Evolutionary conservation across 2,113 vertebrate genomes (phyloP).

Genomic region (Ammodytes marinus): DNA sequence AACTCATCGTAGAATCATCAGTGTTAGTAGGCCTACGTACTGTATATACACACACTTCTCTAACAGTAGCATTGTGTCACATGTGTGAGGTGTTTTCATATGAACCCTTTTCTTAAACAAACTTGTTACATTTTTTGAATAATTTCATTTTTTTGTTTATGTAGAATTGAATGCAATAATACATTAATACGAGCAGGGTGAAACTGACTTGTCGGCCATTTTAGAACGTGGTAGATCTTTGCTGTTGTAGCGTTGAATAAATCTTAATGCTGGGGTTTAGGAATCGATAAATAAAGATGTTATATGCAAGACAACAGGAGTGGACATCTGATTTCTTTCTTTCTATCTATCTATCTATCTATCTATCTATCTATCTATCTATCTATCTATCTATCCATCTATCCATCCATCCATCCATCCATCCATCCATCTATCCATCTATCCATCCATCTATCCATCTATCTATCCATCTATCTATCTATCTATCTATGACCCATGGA

Average conservation of each 20-base stretch:
- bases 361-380: too few species aligned
- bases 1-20: not conserved
- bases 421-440: too few species aligned
- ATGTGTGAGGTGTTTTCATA: constrained; percentile 41
- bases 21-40: constrained; percentile 18
- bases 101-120: constrained; percentile 36
- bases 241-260: constrained; percentile 72
- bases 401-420: too few species aligned
- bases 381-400: too few species aligned
- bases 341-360: too few species aligned
- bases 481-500: too few species aligned
- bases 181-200: constrained; percentile 55
- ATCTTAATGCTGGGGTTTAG: constrained; percentile 74
- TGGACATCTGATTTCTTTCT: constrained; percentile 16
- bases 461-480: too few species aligned
- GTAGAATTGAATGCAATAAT: constrained; percentile 68
- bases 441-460: too few species aligned
- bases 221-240: constrained; percentile 50
- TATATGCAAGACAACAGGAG: constrained; percentile 68
- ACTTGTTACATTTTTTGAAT: constrained; percentile 14
- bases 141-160: constrained; percentile 18
- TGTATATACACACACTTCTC: not conserved
- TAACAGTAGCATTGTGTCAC: constrained; percentile 49
- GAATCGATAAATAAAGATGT: constrained; percentile 78
- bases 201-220: constrained; percentile 48